A percentile compares a stretch with the other conserved stretches of the same genome.
These are phyloP conservation scores for Lasioglossum leucozonium DNA, from an alignment of 2,888 invertebrate species.

Conservation along the genomic window DNA sequence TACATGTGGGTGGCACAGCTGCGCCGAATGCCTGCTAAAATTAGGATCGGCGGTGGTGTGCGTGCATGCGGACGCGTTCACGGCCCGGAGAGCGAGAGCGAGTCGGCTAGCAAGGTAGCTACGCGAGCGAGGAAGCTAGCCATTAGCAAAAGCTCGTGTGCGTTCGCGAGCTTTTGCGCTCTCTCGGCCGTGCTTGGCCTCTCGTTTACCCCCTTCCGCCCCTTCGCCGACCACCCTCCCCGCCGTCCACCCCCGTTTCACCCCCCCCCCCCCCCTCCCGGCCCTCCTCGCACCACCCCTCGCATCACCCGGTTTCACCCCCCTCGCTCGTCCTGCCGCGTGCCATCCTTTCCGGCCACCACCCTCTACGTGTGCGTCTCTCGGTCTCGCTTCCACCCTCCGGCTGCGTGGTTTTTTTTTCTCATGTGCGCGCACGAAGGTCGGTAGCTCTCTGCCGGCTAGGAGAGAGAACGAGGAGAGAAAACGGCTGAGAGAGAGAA, in stretches of 20 bases:
- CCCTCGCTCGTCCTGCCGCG: constrained; percentile 2
- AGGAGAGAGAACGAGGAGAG: constrained; percentile 29
- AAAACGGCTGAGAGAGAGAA: constrained; percentile 28
- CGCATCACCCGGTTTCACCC: not conserved
- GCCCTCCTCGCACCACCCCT: not conserved
- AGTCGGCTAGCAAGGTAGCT: not conserved
- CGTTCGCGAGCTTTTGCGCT: constrained; percentile 63
- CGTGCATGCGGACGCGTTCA: constrained; percentile 43
- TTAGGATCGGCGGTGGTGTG: constrained; percentile 76
- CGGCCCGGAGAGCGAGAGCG: constrained; percentile 1
- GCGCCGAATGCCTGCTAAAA: constrained; percentile 80
- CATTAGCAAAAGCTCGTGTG: constrained; percentile 26
- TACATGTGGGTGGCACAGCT: constrained; percentile 78
- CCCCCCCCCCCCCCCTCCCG: not conserved
- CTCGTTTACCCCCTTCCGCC: constrained; percentile 29
- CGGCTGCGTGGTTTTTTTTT: constrained; percentile 66
- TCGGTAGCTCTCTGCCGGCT: constrained; percentile 70
- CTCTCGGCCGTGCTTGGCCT: constrained; percentile 61
- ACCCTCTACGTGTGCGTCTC: constrained; percentile 24
- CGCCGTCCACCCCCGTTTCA: not conserved
- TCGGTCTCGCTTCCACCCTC: constrained; percentile 43
- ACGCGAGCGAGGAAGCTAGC: constrained; percentile 2
- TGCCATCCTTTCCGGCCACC: constrained; percentile 19
- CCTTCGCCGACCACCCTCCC: constrained; percentile 3
- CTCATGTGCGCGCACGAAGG: constrained; percentile 71